Conservation (phyloP, 2,888 invertebrate species). For the Melanchra persicariae region DNA sequence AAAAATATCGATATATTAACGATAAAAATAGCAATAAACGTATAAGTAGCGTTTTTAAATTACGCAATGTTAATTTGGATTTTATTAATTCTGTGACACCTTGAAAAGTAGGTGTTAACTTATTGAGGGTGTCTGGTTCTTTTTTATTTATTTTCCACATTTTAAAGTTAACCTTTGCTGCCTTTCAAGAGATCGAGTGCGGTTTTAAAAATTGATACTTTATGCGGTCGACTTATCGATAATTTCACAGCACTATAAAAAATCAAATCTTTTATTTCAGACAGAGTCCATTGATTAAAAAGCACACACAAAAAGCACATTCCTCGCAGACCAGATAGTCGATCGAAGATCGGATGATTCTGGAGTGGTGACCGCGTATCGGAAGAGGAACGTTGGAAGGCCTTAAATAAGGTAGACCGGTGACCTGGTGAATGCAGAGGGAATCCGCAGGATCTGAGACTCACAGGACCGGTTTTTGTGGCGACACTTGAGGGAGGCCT, state of each 20-base stretch:
- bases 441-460: no score
- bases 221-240: slow-evolving; percentile 60
- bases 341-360: no score
- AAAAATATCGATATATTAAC: slow-evolving; percentile 64
- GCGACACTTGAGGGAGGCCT: no score
- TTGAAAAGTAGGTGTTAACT: slow-evolving; percentile 62
- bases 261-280: no score
- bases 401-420: no score
- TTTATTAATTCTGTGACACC: slow-evolving; percentile 65
- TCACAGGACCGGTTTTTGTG: no score
- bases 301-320: no score
- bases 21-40: slow-evolving; percentile 61
- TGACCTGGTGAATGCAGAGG: no score
- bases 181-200: slow-evolving; percentile 61
- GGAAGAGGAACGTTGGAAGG: no score
- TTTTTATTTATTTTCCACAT: slow-evolving; percentile 30
- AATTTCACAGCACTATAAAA: slow-evolving; percentile 55
- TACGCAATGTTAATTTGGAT: slow-evolving; percentile 66
- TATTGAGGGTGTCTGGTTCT: slow-evolving; percentile 51
- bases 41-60: slow-evolving; percentile 60
- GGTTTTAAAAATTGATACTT: slow-evolving; percentile 64
- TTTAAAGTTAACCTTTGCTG: slow-evolving; percentile 49
- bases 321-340: no score
- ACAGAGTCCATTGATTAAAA: no score
- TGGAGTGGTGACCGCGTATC: no score